Percentiles rank a stretch among this genome's conserved stretches.
phyloP scores from a whole-genome alignment of 2,797 vertebrate species.

The Octomys mimax region DNA sequence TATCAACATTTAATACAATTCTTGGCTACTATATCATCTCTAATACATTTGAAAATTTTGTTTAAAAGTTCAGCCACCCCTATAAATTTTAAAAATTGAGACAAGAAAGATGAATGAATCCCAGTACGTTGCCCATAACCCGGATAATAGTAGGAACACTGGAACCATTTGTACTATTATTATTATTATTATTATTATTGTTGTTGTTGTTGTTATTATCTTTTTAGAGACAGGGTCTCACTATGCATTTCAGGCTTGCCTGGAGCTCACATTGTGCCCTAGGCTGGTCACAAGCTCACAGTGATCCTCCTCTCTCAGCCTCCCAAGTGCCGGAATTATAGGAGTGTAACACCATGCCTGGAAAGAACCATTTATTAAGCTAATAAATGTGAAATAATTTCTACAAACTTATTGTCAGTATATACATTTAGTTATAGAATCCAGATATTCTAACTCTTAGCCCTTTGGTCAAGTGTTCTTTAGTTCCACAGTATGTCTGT shows the following conservation, averaged over 20 bases:
- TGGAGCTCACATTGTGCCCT: no score
- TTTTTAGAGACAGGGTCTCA: no score
- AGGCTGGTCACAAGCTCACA: no score
- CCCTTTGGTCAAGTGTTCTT: background rate
- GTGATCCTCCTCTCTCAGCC: no score
- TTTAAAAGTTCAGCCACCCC: background rate
- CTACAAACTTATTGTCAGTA: background rate
- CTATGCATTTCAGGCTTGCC: no score
- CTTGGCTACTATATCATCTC: background rate
- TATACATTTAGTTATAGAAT: background rate
- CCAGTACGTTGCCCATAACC: background rate
- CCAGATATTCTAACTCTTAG: background rate
- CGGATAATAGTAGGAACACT: background rate
- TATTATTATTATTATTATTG: no score
- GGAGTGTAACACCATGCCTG: no score
- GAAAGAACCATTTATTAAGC: background rate
- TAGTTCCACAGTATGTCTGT: background rate
- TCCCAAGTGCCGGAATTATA: no score
- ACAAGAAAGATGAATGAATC: background rate
- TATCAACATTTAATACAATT: slow-evolving; percentile 37
- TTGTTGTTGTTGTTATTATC: no score
- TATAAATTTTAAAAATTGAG: background rate
- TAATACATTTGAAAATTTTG: slow-evolving; percentile 28
- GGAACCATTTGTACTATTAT: background rate
- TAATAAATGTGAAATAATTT: slow-evolving; percentile 1